These are phyloP conservation scores for Drosophila subquinaria DNA, from an alignment of 2,888 invertebrate species.

Conservation along the genomic window DNA sequence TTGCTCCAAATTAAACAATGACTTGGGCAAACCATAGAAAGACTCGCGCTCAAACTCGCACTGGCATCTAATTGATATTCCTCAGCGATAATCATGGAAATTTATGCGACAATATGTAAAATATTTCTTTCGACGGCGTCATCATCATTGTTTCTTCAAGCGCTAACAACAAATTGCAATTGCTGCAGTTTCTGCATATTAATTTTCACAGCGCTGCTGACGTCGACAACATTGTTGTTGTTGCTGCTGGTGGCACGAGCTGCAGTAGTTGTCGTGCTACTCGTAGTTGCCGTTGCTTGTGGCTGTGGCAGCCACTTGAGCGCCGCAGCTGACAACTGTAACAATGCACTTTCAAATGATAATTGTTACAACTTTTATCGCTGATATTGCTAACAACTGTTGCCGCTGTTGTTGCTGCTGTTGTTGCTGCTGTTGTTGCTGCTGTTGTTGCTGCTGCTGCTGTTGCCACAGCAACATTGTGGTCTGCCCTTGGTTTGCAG, in stretches of 20 bases:
- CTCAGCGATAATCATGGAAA: slow-evolving; percentile 65
- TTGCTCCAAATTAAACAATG: slow-evolving; percentile 71
- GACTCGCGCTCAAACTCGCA: slow-evolving; percentile 9
- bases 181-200: slow-evolving; percentile 78
- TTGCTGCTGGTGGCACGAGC: slow-evolving; percentile 59
- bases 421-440: slow-evolving; percentile 38
- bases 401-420: slow-evolving; percentile 39
- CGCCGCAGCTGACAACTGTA: slow-evolving; percentile 70
- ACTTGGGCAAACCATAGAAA: slow-evolving; percentile 25
- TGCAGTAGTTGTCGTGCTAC: slow-evolving; percentile 38
- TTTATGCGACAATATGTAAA: slow-evolving; percentile 75
- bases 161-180: slow-evolving; percentile 73
- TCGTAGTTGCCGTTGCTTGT: slow-evolving; percentile 30
- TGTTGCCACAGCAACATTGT: slow-evolving; percentile 45
- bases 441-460: slow-evolving; percentile 30
- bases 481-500: slow-evolving; percentile 41
- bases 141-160: slow-evolving; percentile 72
- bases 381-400: slow-evolving; percentile 74
- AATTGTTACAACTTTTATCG: slow-evolving; percentile 80
- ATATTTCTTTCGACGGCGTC: slow-evolving; percentile 59
- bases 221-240: slow-evolving; percentile 40
- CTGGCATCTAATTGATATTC: slow-evolving; percentile 69
- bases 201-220: slow-evolving; percentile 62
- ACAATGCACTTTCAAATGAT: slow-evolving; percentile 81
- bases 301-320: slow-evolving; percentile 59